Conservation (phyloP, 1,140 invertebrate genomes). For the Macrocentrus cingulum region DNA sequence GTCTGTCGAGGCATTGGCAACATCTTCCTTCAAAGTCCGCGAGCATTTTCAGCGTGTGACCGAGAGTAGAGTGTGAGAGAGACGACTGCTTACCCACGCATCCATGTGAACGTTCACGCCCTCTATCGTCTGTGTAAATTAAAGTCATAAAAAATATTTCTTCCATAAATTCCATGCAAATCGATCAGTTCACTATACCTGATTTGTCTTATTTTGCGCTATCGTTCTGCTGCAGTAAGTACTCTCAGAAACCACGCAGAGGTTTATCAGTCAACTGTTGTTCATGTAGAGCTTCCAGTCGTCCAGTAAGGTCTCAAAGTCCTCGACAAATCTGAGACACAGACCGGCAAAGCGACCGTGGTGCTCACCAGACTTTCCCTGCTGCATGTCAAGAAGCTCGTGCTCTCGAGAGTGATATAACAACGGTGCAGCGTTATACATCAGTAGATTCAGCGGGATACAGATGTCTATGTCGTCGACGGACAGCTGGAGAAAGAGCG, state of each 20-base stretch:
- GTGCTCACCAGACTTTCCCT: slow-evolving; percentile 77
- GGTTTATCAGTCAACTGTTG: slow-evolving; percentile 86
- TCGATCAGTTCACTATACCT: slow-evolving; percentile 44
- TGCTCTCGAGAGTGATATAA: slow-evolving; percentile 93
- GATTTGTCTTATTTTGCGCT: slow-evolving; percentile 69
- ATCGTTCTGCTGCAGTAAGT: slow-evolving; percentile 93
- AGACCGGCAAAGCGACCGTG: slow-evolving; percentile 82
- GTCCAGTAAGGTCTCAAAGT: slow-evolving; percentile 93
- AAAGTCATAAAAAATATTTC: background rate
- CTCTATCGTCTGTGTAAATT: slow-evolving; percentile 89
- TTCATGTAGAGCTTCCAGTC: slow-evolving; percentile 94
- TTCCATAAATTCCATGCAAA: no score
- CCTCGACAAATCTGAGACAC: slow-evolving; percentile 91
- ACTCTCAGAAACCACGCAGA: slow-evolving; percentile 95
- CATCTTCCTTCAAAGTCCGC: slow-evolving; percentile 85
- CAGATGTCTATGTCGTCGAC: slow-evolving; percentile 97
- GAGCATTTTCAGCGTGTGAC: slow-evolving; percentile 92
- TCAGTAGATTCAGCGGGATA: slow-evolving; percentile 83
- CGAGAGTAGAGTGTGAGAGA: no score
- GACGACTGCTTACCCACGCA: slow-evolving; percentile 93
- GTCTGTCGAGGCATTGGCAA: slow-evolving; percentile 67
- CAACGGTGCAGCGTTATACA: slow-evolving; percentile 85
- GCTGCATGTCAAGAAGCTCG: slow-evolving; percentile 85
- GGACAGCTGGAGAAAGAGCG: slow-evolving; percentile 90
- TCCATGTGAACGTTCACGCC: slow-evolving; percentile 97